Base-by-base conservation (phyloP, 2,797 vertebrate species). In the Arnoldichthys spilopterus region DNA sequence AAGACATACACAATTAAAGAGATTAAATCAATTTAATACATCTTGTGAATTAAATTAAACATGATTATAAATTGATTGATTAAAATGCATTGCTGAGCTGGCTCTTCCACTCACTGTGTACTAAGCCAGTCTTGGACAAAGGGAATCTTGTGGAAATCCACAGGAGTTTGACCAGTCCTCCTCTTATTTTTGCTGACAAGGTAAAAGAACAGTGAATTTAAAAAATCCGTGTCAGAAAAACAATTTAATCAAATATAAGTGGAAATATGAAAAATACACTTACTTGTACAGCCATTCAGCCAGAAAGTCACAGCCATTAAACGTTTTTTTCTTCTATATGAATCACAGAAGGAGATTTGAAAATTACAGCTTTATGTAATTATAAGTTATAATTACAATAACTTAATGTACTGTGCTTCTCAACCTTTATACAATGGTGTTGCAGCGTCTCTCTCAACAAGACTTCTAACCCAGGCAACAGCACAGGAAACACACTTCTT, bases 221-320 rank as follows among this genome's bases (percentile, higher is more conserved):
- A 43, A 58, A 20, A 11, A 22, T 37, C 18, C 12, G 24, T 16
- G 12, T 59, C 24, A 6, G 16, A 6, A 32, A 56, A 11, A 34
- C 22, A 28, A 30, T 6, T 43, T 13, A 26, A 58, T 26, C 24
- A 61, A 2, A 20, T 22, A 7, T 43, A 56, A 66, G 7, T 45
- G 7, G 1, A 34, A 32, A 34, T 12, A 13, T 32, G 18, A 12
- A 2, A 32, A 32, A 3, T 45, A 7, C 67, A 93, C 95, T 97
- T 95, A 98, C 97, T 98, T 97, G 92, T 97, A 98, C 24, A 98
- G 89, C 96, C 96, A 98, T 86, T 96, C 94, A 0, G 94, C 94
- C 24, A 99, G 90, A 85, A 97, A 98, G 89, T 97, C 96, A 62
- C 92, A 95, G 16, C 95, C 94, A 81, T 95, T 93, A 83, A 98